Conservation (phyloP, 2,888 invertebrate genomes). For the Dermolepida albohirtum region DNA sequence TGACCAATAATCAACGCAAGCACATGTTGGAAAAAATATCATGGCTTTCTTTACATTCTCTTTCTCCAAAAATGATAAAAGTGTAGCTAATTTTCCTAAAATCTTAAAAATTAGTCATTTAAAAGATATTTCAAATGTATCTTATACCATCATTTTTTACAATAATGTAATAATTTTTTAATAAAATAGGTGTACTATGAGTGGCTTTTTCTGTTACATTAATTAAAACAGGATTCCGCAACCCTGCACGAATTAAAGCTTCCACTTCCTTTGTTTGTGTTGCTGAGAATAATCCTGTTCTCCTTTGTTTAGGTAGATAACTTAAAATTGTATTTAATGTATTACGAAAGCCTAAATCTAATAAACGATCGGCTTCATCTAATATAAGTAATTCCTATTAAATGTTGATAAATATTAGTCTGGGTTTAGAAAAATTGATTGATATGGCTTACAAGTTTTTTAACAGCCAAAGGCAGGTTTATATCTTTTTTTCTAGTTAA, state of each 20-base stretch:
- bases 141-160: conserved; percentile 74
- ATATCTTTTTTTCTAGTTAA: conserved; percentile 77
- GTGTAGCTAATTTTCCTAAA: conserved; percentile 79
- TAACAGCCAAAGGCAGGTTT: conserved; percentile 78
- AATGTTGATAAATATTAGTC: not conserved
- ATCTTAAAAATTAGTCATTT: conserved; percentile 11
- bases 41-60: conserved; percentile 76
- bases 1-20: conserved; percentile 94
- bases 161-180: conserved; percentile 85
- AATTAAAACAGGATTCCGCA: conserved; percentile 92
- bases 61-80: conserved; percentile 82
- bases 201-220: conserved; percentile 89
- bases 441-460: conserved; percentile 75
- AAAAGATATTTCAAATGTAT: conserved; percentile 1
- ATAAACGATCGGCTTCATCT: conserved; percentile 95
- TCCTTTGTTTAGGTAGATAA: conserved; percentile 90
- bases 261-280: conserved; percentile 96
- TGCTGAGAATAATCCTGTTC: conserved; percentile 98
- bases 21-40: conserved; percentile 95
- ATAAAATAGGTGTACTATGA: conserved; percentile 77
- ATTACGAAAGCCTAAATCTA: conserved; percentile 92
- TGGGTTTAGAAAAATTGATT: not conserved
- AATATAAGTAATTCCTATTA: conserved; percentile 88
- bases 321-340: conserved; percentile 89
- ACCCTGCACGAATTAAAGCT: conserved; percentile 90